Conservation (phyloP, 2,797 vertebrate species). For the Prunella strophiata region DNA sequence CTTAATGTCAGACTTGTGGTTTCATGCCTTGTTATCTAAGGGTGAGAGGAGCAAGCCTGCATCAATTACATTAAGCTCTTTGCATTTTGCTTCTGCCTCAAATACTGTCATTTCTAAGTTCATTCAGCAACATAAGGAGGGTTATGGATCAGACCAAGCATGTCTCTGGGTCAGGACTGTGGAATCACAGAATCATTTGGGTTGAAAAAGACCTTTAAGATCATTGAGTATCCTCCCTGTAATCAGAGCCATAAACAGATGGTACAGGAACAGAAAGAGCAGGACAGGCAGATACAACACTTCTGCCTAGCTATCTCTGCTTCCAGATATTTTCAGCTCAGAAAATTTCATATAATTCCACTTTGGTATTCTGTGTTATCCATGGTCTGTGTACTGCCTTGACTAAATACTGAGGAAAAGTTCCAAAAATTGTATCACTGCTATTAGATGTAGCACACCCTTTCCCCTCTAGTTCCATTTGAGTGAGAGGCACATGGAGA, state of each 20-base stretch:
- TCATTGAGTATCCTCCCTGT: background rate
- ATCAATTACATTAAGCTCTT: background rate
- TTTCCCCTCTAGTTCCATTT: background rate
- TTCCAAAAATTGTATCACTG: background rate
- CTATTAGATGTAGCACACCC: background rate
- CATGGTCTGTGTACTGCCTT: background rate
- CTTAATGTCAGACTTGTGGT: background rate
- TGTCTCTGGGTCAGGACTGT: background rate
- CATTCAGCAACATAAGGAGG: background rate
- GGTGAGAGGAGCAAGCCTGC: background rate
- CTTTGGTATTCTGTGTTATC: background rate
- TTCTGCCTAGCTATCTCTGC: background rate
- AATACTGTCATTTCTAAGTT: background rate
- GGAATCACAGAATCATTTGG: background rate
- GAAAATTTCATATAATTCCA: background rate
- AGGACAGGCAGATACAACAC: background rate
- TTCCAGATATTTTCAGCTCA: background rate
- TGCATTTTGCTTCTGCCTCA: background rate
- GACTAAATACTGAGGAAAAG: background rate
- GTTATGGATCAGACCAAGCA: background rate
- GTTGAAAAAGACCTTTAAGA: background rate
- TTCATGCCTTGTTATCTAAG: background rate
- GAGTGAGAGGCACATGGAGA: background rate
- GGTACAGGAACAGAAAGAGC: background rate
- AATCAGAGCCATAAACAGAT: background rate